These are phyloP conservation scores for Eutrigla gurnardus DNA, from an alignment of 2,797 vertebrate species.

Conservation along the genomic window DNA sequence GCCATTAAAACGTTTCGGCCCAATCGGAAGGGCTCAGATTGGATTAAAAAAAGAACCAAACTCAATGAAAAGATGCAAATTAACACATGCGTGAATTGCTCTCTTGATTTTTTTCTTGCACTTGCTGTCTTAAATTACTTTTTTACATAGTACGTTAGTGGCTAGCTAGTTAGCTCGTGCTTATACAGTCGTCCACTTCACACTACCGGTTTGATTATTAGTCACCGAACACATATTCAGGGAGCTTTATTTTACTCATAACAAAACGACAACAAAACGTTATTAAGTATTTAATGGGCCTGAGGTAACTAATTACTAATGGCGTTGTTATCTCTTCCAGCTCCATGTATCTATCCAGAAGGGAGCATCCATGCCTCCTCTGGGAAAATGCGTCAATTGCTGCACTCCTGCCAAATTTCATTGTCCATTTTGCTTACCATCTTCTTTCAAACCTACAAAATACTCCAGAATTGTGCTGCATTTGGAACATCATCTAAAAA, in stretches of 20 bases:
- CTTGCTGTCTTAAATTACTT: too few relatives aligned
- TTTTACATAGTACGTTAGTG: too few relatives aligned
- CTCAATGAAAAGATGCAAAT: too few relatives aligned
- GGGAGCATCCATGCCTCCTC: constrained; percentile 4
- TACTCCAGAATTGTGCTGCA: constrained; percentile 9
- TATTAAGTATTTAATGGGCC: neutral
- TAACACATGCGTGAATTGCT: too few relatives aligned
- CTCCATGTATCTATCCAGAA: constrained; percentile 36
- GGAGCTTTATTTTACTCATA: neutral
- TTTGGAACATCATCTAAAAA: constrained; percentile 27
- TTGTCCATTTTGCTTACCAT: constrained; percentile 42
- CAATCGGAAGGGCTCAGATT: too few relatives aligned
- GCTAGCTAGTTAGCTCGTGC: too few relatives aligned
- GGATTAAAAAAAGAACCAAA: too few relatives aligned
- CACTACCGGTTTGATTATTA: neutral
- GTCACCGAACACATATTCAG: neutral
- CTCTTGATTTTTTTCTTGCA: too few relatives aligned
- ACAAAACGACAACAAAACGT: neutral
- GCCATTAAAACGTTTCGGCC: too few relatives aligned
- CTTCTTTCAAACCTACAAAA: constrained; percentile 32
- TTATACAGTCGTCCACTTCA: neutral
- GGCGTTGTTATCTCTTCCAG: constrained; percentile 6
- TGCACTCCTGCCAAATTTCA: constrained; percentile 33
- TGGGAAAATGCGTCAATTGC: constrained; percentile 37
- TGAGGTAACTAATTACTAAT: neutral